Conservation (phyloP, 2,888 invertebrate species). For the Polyommatus icarus region DNA sequence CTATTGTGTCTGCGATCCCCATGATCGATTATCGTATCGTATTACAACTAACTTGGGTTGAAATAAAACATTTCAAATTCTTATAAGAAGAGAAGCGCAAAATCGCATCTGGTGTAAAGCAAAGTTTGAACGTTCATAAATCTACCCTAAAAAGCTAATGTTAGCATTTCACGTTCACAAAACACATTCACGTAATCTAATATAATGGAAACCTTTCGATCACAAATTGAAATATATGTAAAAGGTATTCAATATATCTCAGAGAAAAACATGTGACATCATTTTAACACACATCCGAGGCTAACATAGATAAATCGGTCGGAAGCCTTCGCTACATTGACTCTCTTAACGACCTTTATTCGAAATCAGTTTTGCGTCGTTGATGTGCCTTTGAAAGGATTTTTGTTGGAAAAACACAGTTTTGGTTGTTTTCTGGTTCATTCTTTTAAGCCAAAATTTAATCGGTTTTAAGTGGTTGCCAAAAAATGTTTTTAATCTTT, state of each 20-base stretch:
- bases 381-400: constrained; percentile 60
- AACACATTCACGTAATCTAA: constrained; percentile 49
- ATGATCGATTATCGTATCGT: no score
- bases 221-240: constrained; percentile 73
- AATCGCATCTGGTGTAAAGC: not conserved
- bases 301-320: constrained; percentile 67
- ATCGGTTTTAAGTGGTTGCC: not conserved
- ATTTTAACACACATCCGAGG: constrained; percentile 66
- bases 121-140: not conserved
- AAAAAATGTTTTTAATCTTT: not conserved
- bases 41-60: not conserved
- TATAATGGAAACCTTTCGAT: constrained; percentile 55
- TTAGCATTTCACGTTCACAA: constrained; percentile 45
- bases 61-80: not conserved
- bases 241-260: constrained; percentile 67
- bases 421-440: not conserved
- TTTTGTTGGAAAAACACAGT: constrained; percentile 35
- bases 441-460: not conserved
- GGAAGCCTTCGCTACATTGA: constrained; percentile 73
- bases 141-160: not conserved
- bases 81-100: not conserved
- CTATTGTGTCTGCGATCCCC: no score
- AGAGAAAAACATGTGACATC: constrained; percentile 63
- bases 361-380: constrained; percentile 71
- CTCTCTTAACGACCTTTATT: constrained; percentile 73